Base-by-base conservation (phyloP, 53 echinoderm and acorn worm genomes). In the Holothuria leucospilota region DNA sequence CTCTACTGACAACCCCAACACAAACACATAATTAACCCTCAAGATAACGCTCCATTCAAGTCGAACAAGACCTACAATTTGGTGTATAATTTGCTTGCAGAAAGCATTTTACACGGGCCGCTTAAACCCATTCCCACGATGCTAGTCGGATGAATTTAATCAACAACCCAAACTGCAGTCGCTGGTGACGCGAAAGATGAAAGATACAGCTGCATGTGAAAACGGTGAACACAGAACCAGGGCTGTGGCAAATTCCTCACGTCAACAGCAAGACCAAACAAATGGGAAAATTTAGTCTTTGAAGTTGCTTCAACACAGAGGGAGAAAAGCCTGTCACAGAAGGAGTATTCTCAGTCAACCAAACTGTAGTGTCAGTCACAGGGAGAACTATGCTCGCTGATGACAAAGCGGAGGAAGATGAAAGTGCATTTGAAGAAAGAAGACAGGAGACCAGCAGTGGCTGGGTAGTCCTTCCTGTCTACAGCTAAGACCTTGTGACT, bases 141-240 rank as follows among this genome's bases (percentile, higher is more conserved):
- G 8, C 16, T n/a, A 56, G 15, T 5, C 1, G 56, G 56, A 1
- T 56, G 56, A 56, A 34, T 34, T 34, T 34, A 34, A 1, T 2
- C 15, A 56, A 56, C 56, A 16, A 56, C 34, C n/a, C 34, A 34
- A 34, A 34, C 34, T 34, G 18, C 18, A 56, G 4, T 56, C 15
- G 2, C 23, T 20, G 16, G 13, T 29, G 72, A 34, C 34, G 3
- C 1, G 34, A 3, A 71, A 5, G 38, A 28, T 3, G 68, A 68
- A n/a, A 66, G 85, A 85, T 28, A 56, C 53, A 28, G 85, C 69
- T 71, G 70, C 85, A 46, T 27, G 52, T 26, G 85, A 70, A 27
- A 28, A 59, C n/a, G 15, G 26, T 5, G 56, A n/a, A n/a, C 56
- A 30, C 24, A 74, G 42, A n/a, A 49, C 51, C 71, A 70, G 71